Percentiles rank a stretch among this genome's conserved stretches.
phyloP scores from a whole-genome alignment of 2,797 vertebrate genomes.

The Microchirus variegatus region DNA sequence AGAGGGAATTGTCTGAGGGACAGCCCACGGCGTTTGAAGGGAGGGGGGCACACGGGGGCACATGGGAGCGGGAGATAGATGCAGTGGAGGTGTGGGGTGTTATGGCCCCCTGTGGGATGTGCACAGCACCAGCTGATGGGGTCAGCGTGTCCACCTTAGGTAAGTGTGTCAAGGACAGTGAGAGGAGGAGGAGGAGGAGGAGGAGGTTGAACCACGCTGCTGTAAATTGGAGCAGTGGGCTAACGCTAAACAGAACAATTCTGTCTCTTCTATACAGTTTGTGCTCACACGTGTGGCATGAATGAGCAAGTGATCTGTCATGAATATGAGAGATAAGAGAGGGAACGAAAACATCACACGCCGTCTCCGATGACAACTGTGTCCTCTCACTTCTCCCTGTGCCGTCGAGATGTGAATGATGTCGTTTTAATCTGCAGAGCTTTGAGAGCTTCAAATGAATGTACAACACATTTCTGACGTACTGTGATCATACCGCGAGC shows the following conservation, averaged over 20 bases:
- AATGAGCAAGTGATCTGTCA: constrained; percentile 48
- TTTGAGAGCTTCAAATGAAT: neutral
- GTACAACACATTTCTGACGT: constrained; percentile 5
- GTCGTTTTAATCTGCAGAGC: constrained; percentile 37
- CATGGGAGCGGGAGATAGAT: constrained; percentile 82
- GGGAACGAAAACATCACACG: constrained; percentile 5
- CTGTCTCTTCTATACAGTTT: constrained; percentile 32
- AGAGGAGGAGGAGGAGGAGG: constrained; percentile 46
- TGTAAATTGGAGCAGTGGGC: constrained; percentile 37
- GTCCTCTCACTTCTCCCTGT: constrained; percentile 16
- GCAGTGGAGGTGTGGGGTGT: constrained; percentile 73
- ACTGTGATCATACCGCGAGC: constrained; percentile 34
- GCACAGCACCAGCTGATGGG: constrained; percentile 80
- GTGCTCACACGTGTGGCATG: constrained; percentile 6
- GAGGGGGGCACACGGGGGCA: constrained; percentile 69
- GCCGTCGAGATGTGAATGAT: constrained; percentile 12
- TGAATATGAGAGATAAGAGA: constrained; percentile 23
- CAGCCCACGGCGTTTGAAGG: constrained; percentile 77
- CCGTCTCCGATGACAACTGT: constrained; percentile 18
- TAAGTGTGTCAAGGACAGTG: constrained; percentile 84
- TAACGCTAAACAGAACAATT: constrained; percentile 26
- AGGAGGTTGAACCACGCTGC: constrained; percentile 37
- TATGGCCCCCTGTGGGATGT: constrained; percentile 72
- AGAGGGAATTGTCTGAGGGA: constrained; percentile 77
- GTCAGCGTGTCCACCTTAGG: constrained; percentile 81